phyloP scores from a whole-genome alignment of 2,113 vertebrate species.

The Crocuta crocuta region DNA sequence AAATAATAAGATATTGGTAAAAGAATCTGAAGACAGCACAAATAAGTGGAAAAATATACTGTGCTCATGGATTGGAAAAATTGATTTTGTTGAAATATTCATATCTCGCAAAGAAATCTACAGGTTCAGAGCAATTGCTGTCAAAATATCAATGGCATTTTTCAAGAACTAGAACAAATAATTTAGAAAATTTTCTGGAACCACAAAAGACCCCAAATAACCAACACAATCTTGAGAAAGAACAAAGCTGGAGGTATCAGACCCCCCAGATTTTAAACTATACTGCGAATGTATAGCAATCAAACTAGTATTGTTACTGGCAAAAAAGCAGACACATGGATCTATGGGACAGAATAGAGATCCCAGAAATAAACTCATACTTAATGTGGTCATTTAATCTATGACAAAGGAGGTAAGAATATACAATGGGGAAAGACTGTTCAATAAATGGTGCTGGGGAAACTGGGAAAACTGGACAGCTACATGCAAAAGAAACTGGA shows the following conservation, averaged over 20 bases:
- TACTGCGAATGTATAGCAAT: not conserved
- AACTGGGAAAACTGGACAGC: not conserved
- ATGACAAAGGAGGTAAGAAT: not conserved
- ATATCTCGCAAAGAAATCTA: not conserved
- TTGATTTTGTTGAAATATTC: not conserved
- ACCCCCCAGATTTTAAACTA: not conserved
- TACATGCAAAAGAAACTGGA: not conserved
- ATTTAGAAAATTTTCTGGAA: not conserved
- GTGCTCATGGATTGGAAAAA: not conserved
- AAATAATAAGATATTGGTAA: not conserved
- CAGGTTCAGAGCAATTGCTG: not conserved
- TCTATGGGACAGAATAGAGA: not conserved
- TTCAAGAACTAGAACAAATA: not conserved
- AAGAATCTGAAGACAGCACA: not conserved
- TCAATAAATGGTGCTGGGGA: not conserved
- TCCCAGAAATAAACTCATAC: not conserved
- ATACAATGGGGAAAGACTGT: not conserved
- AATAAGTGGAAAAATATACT: not conserved
- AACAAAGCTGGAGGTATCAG: not conserved
- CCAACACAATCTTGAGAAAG: not conserved
- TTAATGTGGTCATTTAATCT: not conserved
- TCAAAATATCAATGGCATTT: not conserved
- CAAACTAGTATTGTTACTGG: not conserved
- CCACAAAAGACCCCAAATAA: not conserved
- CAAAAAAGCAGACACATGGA: not conserved